These are phyloP conservation scores for Sclerurus mexicanus DNA, from an alignment of 2,113 vertebrate genomes.

Conservation along the genomic window DNA sequence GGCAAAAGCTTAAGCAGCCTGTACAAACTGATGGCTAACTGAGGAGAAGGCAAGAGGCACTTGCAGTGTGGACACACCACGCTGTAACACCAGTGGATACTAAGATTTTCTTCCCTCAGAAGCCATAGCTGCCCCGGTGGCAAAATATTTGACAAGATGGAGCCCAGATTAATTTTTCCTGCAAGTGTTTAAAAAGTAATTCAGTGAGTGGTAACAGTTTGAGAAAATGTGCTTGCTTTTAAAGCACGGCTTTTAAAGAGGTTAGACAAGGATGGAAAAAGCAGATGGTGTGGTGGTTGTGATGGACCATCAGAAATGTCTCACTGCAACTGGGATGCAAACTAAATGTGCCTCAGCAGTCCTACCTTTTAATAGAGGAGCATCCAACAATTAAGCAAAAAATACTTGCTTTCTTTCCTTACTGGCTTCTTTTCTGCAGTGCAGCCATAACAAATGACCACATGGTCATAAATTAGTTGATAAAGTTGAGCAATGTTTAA, in stretches of 20 bases:
- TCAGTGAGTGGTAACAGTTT: neutral
- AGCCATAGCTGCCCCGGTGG: neutral
- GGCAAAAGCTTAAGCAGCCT: neutral
- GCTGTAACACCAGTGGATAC: neutral
- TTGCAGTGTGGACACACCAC: neutral
- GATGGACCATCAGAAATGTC: slow-evolving; percentile 32
- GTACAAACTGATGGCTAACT: neutral
- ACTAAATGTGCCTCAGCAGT: slow-evolving; percentile 4
- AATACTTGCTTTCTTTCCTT: neutral
- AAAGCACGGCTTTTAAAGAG: neutral
- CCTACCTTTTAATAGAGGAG: neutral
- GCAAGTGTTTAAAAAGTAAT: neutral
- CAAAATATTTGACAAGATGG: neutral
- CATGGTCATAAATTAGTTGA: neutral
- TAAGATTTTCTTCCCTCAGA: neutral
- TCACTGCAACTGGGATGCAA: slow-evolving; percentile 4
- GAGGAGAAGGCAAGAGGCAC: neutral
- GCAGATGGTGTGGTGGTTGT: slow-evolving; percentile 41
- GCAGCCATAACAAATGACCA: neutral
- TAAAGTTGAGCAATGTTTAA: neutral
- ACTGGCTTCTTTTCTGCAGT: neutral
- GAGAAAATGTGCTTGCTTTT: slow-evolving; percentile 5
- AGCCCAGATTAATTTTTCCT: neutral
- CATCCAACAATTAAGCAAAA: neutral
- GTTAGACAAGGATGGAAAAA: slow-evolving; percentile 29